A percentile compares a stretch with the other conserved stretches of the same genome.
Evolutionary conservation across 2,888 invertebrate genomes (phyloP).

Genomic region (Isotomurus palustris): DNA sequence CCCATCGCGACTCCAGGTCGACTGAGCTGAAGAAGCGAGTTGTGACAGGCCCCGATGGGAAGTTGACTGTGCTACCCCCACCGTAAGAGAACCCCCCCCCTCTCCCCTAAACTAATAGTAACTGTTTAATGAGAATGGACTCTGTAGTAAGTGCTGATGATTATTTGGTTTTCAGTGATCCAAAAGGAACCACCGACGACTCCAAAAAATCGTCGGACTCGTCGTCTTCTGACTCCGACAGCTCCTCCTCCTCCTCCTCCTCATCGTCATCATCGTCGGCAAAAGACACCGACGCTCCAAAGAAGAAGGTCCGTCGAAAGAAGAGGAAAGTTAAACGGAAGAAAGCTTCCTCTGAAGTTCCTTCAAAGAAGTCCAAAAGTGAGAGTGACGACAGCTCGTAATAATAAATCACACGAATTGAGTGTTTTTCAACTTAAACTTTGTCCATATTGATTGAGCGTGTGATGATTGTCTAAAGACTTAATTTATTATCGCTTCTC

Average conservation of each 20-base stretch:
- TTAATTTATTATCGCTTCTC: too few species aligned
- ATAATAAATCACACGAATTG: too few species aligned
- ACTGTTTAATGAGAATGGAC: too few species aligned
- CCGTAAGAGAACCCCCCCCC: neutral
- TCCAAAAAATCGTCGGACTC: neutral
- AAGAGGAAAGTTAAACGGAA: neutral
- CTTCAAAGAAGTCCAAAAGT: too few species aligned
- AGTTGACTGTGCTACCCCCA: conserved; percentile 17
- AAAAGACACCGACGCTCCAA: neutral
- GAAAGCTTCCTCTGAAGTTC: neutral
- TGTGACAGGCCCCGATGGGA: conserved; percentile 50
- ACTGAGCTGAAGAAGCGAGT: conserved; percentile 67
- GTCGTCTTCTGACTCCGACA: neutral
- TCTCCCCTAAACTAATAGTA: neutral
- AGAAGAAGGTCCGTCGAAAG: neutral
- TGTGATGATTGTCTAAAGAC: too few species aligned
- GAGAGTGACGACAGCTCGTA: too few species aligned
- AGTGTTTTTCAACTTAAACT: too few species aligned
- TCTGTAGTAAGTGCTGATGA: too few species aligned
- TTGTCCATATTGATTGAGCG: too few species aligned
- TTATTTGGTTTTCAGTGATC: too few species aligned
- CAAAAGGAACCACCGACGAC: too few species aligned
- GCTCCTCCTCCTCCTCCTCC: neutral
- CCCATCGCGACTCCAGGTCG: conserved; percentile 78
- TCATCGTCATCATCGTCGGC: neutral